Base-by-base conservation (phyloP, 1,140 invertebrate species). In the Drosophila lini region DNA sequence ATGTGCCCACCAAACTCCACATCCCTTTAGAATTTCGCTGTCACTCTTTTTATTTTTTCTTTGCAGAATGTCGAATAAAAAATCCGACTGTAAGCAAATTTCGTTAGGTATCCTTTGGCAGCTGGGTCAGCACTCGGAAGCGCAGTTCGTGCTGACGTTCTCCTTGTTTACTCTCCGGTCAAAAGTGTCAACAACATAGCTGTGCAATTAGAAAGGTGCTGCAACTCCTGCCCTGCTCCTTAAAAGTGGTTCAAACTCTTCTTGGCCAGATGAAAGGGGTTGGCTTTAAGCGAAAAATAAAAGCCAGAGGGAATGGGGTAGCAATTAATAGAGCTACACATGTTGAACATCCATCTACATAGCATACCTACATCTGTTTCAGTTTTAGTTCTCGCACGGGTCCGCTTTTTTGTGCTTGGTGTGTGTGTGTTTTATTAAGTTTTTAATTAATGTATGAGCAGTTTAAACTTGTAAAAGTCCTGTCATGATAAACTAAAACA, bases 401-500 rank as follows among this genome's bases (percentile, higher is more conserved):
- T 38, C 63, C 25, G 25, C 38, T 57, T 63, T 71, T 48, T 57
- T 38, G 40, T 36, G 62, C 44, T 75, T 4, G 19, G 3, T 22
- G 31, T 38, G 52, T 25, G 19, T 80, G 80, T 74, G 70, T 88
- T 89, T 88, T 89, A 88, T 89, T 89, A 89, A 89, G 84, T 89
- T 89, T 89, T 89, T 89, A 89, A 89, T 89, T 89, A 89, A 89
- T 89, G 84, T 89, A 89, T 83, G 84, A 89, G 84, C 84, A 84
- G 84, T 89, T 89, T 84, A 89, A 89, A 89, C 84, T 89, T 89
- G 84, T 89, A 89, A 89, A 84, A 89, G 80, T 89, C 64, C 84
- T 89, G 84, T 83, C 84, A 89, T 89, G 84, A 89, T 89, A 89
- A 89, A 89, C 84, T 89, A 89, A 89, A 89, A 89, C 84, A 89